Evolutionary conservation across 2,797 vertebrate genomes (phyloP).

Genomic region (Chelon auratus): DNA sequence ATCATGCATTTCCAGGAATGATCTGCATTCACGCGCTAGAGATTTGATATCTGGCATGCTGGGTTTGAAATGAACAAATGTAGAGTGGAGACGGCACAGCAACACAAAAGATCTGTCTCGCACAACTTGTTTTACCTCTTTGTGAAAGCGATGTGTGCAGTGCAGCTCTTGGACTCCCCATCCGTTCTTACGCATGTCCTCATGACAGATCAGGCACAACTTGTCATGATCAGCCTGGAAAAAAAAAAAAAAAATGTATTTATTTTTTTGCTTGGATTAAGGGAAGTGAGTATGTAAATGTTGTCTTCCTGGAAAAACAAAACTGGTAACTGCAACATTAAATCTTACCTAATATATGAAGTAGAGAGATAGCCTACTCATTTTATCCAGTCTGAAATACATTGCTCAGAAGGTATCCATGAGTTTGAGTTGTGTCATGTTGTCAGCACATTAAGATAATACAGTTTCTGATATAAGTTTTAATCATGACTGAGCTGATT

Average conservation of each 20-base stretch:
- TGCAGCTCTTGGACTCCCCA: constrained; percentile 73
- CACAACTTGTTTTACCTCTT: constrained; percentile 70
- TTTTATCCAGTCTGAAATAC: neutral
- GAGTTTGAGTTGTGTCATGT: constrained; percentile 2
- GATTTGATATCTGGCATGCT: constrained; percentile 57
- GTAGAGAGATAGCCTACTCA: no score
- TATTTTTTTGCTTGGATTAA: neutral
- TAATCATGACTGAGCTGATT: constrained; percentile 18
- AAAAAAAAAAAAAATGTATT: constrained; percentile 35
- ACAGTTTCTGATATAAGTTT: constrained; percentile 4
- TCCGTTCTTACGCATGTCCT: constrained; percentile 68
- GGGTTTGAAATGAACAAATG: constrained; percentile 3
- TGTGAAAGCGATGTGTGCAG: constrained; percentile 81
- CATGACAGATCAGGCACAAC: constrained; percentile 77
- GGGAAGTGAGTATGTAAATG: no score
- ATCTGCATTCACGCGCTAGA: constrained; percentile 28
- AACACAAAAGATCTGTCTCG: constrained; percentile 3
- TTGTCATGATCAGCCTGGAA: constrained; percentile 72
- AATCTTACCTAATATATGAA: neutral
- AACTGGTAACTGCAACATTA: neutral
- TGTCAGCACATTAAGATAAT: constrained; percentile 16
- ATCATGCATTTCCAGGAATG: constrained; percentile 47
- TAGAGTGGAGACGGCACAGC: neutral
- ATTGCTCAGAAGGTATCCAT: neutral
- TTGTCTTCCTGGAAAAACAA: neutral